Evolutionary conservation across 2,888 invertebrate species (phyloP), one percentile per base, ranked within the genome.

Genomic region (Eristalinus aeneus): DNA sequence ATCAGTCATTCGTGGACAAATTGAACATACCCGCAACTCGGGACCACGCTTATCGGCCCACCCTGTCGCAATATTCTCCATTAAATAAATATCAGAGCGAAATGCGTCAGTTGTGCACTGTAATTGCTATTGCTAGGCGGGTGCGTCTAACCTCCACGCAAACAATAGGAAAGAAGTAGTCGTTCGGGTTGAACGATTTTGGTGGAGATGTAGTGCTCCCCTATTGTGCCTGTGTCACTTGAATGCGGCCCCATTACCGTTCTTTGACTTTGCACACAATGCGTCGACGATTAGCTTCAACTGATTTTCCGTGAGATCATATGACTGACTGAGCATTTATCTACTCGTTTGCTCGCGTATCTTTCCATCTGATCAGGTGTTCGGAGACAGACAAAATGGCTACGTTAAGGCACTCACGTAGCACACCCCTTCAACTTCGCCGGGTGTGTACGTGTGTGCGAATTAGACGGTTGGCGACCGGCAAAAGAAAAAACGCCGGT

Each of bases 371-470:
- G 54, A 68, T 73, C 63, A 65, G 23, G 68, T 60, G 58, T 67
- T 58, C 27, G 69, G 53, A 67, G 71, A 82, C 67, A 61, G 6
- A 60, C 69, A 53, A 53, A 71, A 8, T 31, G 23, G 4, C 56
- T 56, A 56, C 56, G 56, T 56, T 56, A 22, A 11, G 56, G 12
- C 54, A 68, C 67, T 79, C 79, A 79, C 79, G 79, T 79, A 80
- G 80, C 68, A 34, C 74, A 64, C 73, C 54, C 63, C 72, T 16
- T 32, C 23, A 20, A 34, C 11, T 22, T 22, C 5, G 27, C 27
- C 5, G 27, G 2, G 5, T 16, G 46, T 2, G 10, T 9, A 9
- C 1, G 9, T 34, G 16, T n/a, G 46, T 9, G 46, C 16, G 34
- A 34, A 1, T 9, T 34, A 10, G 34, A 9, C 9, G 3, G 46